A percentile compares a stretch with the other conserved stretches of the same genome.
Conservation (phyloP, 2,113 vertebrate genomes). For the Hippocampus mohnikei region DNA sequence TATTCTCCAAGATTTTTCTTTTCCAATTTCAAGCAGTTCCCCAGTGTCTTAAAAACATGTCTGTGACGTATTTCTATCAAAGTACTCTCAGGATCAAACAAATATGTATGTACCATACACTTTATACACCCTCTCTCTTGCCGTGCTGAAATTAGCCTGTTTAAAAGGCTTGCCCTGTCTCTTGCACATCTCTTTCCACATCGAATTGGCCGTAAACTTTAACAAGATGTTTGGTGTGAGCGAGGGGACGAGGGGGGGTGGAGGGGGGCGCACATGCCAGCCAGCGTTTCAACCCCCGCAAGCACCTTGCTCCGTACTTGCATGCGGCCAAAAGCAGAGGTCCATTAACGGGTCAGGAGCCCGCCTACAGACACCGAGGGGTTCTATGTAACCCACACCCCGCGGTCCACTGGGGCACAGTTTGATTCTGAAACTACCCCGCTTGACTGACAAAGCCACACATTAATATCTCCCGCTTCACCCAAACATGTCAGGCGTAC, state of each 20-base stretch:
- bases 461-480: slow-evolving; percentile 44
- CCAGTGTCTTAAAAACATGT: no score
- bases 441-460: slow-evolving; percentile 46
- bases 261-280: slow-evolving; percentile 27
- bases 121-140: not conserved
- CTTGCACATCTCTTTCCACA: slow-evolving; percentile 42
- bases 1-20: no score
- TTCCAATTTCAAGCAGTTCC: no score
- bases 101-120: not conserved
- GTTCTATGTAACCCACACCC: slow-evolving; percentile 65
- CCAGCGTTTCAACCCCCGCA: slow-evolving; percentile 11
- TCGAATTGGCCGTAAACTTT: slow-evolving; percentile 54
- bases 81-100: not conserved
- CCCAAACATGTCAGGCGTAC: slow-evolving; percentile 44
- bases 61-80: not conserved
- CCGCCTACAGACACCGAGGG: slow-evolving; percentile 46
- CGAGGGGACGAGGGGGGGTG: not conserved
- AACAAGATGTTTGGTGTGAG: slow-evolving; percentile 52
- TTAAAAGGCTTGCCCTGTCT: not conserved
- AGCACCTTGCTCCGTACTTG: slow-evolving; percentile 24
- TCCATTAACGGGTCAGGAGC: slow-evolving; percentile 58
- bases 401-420: slow-evolving; percentile 43
- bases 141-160: not conserved
- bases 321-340: slow-evolving; percentile 16
- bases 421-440: slow-evolving; percentile 40